Percentiles rank a stretch among this genome's conserved stretches.
Conservation (phyloP, 2,113 vertebrate genomes). For the Prionailurus bengalensis region DNA sequence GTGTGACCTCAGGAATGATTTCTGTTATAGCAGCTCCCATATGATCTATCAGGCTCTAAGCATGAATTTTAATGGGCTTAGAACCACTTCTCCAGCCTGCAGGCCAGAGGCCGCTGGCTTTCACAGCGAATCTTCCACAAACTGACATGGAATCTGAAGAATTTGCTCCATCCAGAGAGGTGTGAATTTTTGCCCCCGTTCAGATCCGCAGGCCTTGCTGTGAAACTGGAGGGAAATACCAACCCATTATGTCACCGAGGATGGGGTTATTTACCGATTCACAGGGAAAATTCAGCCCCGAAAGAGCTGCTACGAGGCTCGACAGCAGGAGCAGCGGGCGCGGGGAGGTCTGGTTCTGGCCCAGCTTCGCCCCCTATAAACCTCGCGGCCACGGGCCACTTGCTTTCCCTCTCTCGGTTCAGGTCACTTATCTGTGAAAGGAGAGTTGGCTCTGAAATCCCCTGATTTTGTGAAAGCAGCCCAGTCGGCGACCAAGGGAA, state of each 20-base stretch:
- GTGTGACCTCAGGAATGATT: not conserved
- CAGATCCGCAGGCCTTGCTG: not conserved
- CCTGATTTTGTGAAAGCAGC: not conserved
- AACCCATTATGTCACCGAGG: not conserved
- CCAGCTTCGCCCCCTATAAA: not conserved
- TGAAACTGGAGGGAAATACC: slow-evolving; percentile 18
- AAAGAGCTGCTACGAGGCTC: not conserved
- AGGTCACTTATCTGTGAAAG: not conserved
- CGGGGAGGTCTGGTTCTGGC: not conserved
- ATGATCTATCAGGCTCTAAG: not conserved
- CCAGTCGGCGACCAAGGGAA: fast-evolving
- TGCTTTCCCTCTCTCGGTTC: not conserved
- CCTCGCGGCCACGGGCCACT: not conserved
- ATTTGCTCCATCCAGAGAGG: slow-evolving; percentile 27
- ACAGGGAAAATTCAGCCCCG: not conserved
- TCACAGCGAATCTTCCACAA: slow-evolving; percentile 37
- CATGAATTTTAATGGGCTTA: slow-evolving; percentile 60
- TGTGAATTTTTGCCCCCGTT: not conserved
- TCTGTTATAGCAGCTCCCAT: slow-evolving; percentile 25
- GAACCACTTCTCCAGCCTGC: not conserved
- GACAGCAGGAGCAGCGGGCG: not conserved
- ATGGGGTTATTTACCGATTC: slow-evolving; percentile 36
- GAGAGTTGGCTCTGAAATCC: not conserved
- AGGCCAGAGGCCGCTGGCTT: slow-evolving; percentile 24
- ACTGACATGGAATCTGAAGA: not conserved